A percentile compares a stretch with the other conserved stretches of the same genome.
Evolutionary conservation across 2,113 vertebrate genomes (phyloP).

Genomic region (Danionella cerebrum): DNA sequence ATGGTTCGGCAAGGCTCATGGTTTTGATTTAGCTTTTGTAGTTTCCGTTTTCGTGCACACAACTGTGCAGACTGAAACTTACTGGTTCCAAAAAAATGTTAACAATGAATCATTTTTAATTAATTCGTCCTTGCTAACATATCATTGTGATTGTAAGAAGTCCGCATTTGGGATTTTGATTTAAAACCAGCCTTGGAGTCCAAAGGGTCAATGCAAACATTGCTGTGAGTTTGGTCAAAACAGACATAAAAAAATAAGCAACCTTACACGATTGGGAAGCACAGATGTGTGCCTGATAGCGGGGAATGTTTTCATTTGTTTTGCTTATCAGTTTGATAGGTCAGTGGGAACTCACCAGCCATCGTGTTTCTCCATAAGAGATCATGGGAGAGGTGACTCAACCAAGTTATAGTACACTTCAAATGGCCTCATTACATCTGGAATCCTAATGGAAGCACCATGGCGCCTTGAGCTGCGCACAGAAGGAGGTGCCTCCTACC

Average conservation of each 20-base stretch:
- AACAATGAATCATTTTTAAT: too few species aligned
- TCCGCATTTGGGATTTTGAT: background rate
- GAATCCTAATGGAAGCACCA: constrained; percentile 1
- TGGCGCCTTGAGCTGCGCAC: constrained; percentile 27
- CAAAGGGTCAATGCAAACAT: background rate
- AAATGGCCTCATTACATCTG: constrained; percentile 19
- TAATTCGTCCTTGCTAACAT: too few species aligned
- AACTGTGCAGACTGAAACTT: too few species aligned
- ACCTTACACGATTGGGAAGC: constrained; percentile 28
- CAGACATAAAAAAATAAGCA: background rate
- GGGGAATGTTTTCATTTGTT: constrained; percentile 35
- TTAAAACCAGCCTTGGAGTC: background rate
- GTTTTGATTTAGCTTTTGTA: too few species aligned
- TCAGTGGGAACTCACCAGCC: constrained; percentile 10
- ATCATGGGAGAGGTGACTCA: constrained; percentile 41
- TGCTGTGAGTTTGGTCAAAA: background rate
- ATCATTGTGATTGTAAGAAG: too few species aligned
- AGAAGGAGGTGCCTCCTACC: constrained; percentile 38
- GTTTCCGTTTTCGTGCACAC: too few species aligned
- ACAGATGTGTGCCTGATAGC: constrained; percentile 32
- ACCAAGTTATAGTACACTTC: background rate
- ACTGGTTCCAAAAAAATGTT: too few species aligned
- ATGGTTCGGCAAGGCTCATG: too few species aligned
- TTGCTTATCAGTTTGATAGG: constrained; percentile 28
- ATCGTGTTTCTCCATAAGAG: constrained; percentile 23